Conservation (phyloP, 1,140 invertebrate genomes). For the Drosophila tropicalis region DNA sequence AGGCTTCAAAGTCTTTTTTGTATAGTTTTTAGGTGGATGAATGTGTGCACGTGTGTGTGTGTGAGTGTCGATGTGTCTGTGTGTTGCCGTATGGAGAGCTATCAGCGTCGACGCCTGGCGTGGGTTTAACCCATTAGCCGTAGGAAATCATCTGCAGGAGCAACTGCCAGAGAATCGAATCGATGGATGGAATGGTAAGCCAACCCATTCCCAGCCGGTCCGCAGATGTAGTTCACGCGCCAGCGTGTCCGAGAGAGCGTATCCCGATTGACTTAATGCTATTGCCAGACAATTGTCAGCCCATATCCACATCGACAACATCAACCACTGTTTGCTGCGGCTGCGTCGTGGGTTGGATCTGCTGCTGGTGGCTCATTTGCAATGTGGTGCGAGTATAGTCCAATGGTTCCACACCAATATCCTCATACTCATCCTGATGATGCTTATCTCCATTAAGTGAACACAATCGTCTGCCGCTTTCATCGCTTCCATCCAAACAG, state of each 20-base stretch:
- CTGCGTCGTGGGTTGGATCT: conserved; percentile 13
- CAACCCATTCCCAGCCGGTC: background rate
- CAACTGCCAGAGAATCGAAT: conserved; percentile 2
- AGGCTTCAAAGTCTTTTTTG: conserved; percentile 76
- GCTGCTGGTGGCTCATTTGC: conserved; percentile 63
- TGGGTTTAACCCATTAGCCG: conserved; percentile 21
- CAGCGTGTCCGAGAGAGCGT: conserved; percentile 64
- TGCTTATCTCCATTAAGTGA: conserved; percentile 45
- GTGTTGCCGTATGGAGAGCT: conserved; percentile 32
- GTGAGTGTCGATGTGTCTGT: conserved; percentile 20
- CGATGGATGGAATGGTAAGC: background rate
- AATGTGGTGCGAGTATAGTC: conserved; percentile 67
- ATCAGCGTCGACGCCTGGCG: conserved; percentile 34
- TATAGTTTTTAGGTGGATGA: conserved; percentile 50
- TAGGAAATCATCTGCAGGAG: conserved; percentile 14
- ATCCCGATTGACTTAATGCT: conserved; percentile 41
- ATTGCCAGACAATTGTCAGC: conserved; percentile 49
- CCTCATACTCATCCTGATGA: conserved; percentile 55
- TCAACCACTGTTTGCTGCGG: background rate
- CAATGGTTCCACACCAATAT: conserved; percentile 67
- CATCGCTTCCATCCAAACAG: conserved; percentile 20
- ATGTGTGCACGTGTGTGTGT: background rate
- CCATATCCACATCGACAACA: conserved; percentile 51
- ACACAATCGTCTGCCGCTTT: background rate
- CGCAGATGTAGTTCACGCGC: conserved; percentile 49